A percentile compares a stretch with the other conserved stretches of the same genome.
These are phyloP conservation scores for Chelonoidis abingdonii DNA, from an alignment of 2,113 vertebrate genomes.

Conservation along the genomic window DNA sequence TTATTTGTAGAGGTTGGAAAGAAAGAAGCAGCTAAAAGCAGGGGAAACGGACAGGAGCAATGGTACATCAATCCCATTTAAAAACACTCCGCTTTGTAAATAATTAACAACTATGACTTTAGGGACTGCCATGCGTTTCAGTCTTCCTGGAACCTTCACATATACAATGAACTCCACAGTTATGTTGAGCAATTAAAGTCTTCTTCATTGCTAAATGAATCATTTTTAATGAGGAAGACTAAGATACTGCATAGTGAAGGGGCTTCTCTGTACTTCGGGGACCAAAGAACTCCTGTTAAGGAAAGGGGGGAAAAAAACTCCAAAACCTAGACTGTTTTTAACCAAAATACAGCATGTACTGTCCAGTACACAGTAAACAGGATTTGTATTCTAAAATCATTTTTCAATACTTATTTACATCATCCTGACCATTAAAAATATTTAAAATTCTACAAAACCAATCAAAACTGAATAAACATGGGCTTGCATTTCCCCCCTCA, in stretches of 20 bases:
- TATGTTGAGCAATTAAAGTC: fast-evolving
- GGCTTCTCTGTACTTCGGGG: neutral
- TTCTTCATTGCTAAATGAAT: neutral
- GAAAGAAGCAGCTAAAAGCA: neutral
- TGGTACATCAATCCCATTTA: constrained; percentile 72
- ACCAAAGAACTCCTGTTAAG: neutral
- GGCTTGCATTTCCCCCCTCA: neutral
- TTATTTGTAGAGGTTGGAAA: constrained; percentile 1
- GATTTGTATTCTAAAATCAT: neutral
- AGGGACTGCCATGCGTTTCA: constrained; percentile 46
- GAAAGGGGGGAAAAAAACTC: neutral
- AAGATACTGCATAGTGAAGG: neutral
- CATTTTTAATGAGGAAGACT: neutral
- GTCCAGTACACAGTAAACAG: neutral
- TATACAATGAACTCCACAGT: neutral
- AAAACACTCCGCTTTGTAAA: constrained; percentile 79
- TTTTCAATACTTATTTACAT: neutral
- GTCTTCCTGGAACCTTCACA: constrained; percentile 63
- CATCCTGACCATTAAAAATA: neutral
- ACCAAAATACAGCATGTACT: fast-evolving
- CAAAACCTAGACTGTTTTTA: neutral
- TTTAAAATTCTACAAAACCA: neutral
- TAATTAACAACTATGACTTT: constrained; percentile 77
- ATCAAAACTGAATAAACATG: neutral
- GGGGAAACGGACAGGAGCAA: constrained; percentile 60